Conservation (phyloP, 2,888 invertebrate genomes). For the Drosophila setosimentum region DNA sequence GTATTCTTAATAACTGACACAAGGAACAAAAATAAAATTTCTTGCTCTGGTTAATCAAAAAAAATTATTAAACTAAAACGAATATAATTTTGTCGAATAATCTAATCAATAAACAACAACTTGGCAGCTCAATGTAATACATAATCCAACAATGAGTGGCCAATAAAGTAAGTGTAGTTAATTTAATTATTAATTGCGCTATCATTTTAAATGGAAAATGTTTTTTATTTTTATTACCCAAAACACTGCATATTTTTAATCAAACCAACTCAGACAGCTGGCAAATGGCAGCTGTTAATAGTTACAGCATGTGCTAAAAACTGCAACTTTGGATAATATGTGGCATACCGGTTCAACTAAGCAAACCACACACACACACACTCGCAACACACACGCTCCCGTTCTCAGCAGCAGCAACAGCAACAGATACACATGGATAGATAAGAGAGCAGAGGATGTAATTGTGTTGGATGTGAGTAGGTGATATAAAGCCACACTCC, state of each 20-base stretch:
- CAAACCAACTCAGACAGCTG: constrained; percentile 30
- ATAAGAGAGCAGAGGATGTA: constrained; percentile 21
- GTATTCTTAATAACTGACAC: background rate
- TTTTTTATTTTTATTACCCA: background rate
- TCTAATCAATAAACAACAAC: background rate
- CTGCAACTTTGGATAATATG: constrained; percentile 29
- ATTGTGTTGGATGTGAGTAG: constrained; percentile 36
- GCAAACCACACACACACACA: constrained; percentile 34
- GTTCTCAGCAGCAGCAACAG: constrained; percentile 59
- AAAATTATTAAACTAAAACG: background rate
- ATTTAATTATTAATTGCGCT: constrained; percentile 10
- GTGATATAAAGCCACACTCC: constrained; percentile 32
- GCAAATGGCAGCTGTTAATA: constrained; percentile 36
- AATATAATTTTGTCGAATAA: background rate
- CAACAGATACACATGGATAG: constrained; percentile 29
- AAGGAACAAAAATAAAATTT: background rate
- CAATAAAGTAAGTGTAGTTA: background rate
- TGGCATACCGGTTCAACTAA: constrained; percentile 65
- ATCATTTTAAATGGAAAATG: constrained; percentile 17
- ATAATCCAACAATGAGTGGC: background rate
- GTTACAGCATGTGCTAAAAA: constrained; percentile 67
- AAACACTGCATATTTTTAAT: constrained; percentile 24
- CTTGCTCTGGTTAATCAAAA: too few relatives aligned
- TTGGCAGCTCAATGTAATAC: background rate
- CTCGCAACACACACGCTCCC: constrained; percentile 40